Conservation (phyloP, 2,797 vertebrate genomes). For the Ceyx erithaca region DNA sequence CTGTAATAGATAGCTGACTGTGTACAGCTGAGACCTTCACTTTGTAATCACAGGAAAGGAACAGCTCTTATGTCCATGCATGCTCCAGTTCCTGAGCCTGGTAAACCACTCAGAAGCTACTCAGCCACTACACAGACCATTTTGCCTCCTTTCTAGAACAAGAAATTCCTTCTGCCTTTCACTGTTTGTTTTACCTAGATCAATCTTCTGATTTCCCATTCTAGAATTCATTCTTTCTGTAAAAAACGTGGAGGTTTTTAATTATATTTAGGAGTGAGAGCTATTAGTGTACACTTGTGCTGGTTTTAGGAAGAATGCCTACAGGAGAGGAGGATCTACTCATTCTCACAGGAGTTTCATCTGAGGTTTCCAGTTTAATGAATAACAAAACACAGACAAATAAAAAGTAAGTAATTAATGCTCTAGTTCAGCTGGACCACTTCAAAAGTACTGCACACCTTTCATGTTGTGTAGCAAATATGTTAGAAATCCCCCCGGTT, state of each 20-base stretch:
- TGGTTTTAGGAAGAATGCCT: neutral
- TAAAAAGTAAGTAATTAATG: neutral
- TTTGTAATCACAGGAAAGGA: neutral
- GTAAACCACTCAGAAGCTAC: neutral
- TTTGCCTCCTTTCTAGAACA: neutral
- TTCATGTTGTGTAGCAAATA: neutral
- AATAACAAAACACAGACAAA: neutral
- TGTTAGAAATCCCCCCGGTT: neutral
- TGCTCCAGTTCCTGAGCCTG: neutral
- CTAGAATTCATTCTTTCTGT: neutral
- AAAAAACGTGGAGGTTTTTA: neutral
- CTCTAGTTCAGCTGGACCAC: neutral
- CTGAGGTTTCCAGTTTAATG: neutral
- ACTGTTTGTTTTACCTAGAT: rapidly evolving
- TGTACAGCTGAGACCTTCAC: neutral
- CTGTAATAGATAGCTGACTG: neutral
- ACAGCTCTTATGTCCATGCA: neutral
- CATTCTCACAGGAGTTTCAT: neutral
- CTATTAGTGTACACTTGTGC: rapidly evolving
- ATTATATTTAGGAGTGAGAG: neutral
- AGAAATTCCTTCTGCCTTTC: neutral
- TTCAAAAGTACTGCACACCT: neutral
- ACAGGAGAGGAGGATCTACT: rapidly evolving
- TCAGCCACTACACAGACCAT: rapidly evolving
- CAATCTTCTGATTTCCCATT: neutral